Percentiles rank a stretch among this genome's conserved stretches.
Evolutionary conservation across 2,888 invertebrate species (phyloP).

Genomic region (Rotaria magnacalcarata): DNA sequence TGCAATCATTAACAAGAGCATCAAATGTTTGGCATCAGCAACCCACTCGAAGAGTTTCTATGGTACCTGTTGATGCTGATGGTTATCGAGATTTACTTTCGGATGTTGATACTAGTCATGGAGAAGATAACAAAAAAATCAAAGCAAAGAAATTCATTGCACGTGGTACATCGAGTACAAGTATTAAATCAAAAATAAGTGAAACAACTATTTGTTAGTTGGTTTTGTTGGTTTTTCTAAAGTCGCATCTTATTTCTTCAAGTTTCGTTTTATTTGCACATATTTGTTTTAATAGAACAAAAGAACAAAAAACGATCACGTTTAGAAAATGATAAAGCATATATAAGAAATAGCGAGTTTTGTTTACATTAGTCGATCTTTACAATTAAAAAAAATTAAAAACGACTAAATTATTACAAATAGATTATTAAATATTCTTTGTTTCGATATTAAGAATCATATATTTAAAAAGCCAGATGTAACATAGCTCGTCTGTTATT

Average conservation of each 20-base stretch:
- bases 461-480: background rate
- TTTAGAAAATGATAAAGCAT: background rate
- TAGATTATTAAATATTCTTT: too few species aligned
- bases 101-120: background rate
- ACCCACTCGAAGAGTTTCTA: background rate
- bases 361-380: background rate
- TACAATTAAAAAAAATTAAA: background rate
- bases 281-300: background rate
- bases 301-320: background rate
- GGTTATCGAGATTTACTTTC: background rate
- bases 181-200: slow-evolving; percentile 18
- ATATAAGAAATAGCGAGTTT: background rate
- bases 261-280: background rate
- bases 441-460: too few species aligned
- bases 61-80: slow-evolving; percentile 19
- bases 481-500: background rate
- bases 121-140: background rate
- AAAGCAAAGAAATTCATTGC: background rate
- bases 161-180: background rate
- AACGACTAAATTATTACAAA: background rate
- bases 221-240: background rate
- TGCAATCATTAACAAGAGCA: background rate
- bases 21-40: background rate
- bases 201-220: slow-evolving; percentile 28
- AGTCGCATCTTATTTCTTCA: background rate